Evolutionary conservation across 1,140 invertebrate genomes (phyloP), one percentile per base, ranked within the genome.

Genomic region (Patella vulgata): DNA sequence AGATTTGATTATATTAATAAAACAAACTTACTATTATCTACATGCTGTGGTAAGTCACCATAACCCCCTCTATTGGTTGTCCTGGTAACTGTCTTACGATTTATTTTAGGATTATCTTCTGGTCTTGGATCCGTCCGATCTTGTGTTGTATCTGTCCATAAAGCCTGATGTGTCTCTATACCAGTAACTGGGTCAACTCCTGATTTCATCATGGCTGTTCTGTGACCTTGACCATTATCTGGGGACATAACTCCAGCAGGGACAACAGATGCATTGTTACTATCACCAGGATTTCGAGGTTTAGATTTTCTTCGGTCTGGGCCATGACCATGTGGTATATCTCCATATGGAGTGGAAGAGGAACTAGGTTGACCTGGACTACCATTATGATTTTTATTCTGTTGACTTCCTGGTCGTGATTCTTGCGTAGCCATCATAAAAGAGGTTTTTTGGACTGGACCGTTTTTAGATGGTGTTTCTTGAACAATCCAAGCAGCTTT

Each of bases 31-130:
- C 71, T 52, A 55, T 67, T 46, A 33, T 56, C 31, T 39, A 66
- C 63, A 33, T 67, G 46, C 31, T 63, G 43, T 27, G 69, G 75
- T 33, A 75, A 52, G 9, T 67, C 60, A 6, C 53, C 63, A 46
- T 71, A 55, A 8, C 67, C 66, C 50, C 64, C 66, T 46, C 67
- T 64, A 4, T 73, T 70, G 11, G 75, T 78, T 6, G 75, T 64
- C 14, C 73, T 53, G n/a, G 68, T 73, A n/a, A 75, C 67, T 19
- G 73, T 78, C 53, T 74, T 75, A 19, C 75, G 50, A 14, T 71
- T 72, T 11, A 78, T 68, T 42, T 72, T 68, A 19, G 73, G 73
- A 46, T 73, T 77, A 28, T 71, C 66, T 9, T 48, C 68, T 23
- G 63, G 60, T 11, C 44, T 52, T 12, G 66, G 70, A 27, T 78